Base-by-base conservation (phyloP, 2,797 vertebrate species). In the Acrossocheilus fasciatus region DNA sequence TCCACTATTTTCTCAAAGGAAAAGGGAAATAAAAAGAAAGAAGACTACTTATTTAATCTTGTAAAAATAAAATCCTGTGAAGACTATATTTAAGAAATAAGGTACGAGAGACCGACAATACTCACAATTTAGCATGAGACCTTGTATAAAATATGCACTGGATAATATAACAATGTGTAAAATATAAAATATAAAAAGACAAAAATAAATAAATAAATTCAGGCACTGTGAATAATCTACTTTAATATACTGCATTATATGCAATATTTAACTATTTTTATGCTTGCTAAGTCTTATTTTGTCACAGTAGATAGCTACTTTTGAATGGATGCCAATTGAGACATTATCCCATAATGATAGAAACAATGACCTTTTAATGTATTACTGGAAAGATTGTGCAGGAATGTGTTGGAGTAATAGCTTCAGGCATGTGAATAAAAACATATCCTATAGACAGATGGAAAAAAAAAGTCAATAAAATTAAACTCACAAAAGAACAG, bases 1-100 rank as follows among this genome's bases (percentile, higher is more conserved):
- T 73, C 70, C 39, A 23, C 30, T 41, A 17, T 72, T 62, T 34
- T 77, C 47, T 78, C n/a, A 82, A 79, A 59, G 54, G 26, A 54
- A 66, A 18, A 30, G 15, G 26, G 45, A 75, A 75, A 39, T 0
- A 23, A 39, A 76, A 76, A 3, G 17, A 39, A 36, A 54, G 2
- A 18, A 50, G 15, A 74, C 6, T 4, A 50, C 2, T 50, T 47
- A 50, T 74, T 74, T 30, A 64, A 64, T 64, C 62, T 14, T 15
- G 59, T 64, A 5, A 64, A 45, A 75, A 50, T 50, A 52, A 18
- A 17, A 26, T 30, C 6, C 2, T 39, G 68, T 69, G 43, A 8
- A 45, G n/a, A 45, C 11, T 69, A 39, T 30, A 17, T 39, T 69
- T 76, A 52, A 77, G 11, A 36, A 57, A 57, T 57, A 76, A 23